Percentiles rank a stretch among this genome's conserved stretches.
phyloP scores from a whole-genome alignment of 2,797 vertebrate genomes.

The Nannoperca obscura region DNA sequence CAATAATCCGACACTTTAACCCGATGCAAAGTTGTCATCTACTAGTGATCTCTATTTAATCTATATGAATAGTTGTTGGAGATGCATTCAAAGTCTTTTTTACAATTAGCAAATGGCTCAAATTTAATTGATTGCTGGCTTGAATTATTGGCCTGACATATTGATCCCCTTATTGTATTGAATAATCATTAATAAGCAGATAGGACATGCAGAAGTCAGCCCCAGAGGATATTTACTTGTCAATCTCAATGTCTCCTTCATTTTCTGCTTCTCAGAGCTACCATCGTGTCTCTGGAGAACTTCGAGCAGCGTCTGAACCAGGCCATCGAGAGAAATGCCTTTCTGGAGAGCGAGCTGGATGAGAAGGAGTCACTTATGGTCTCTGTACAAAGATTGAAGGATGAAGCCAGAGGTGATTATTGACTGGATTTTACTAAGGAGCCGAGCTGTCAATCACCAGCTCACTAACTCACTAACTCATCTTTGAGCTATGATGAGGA shows the following conservation, averaged over 20 bases:
- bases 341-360: conserved; percentile 98
- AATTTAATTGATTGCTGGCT: conserved; percentile 5
- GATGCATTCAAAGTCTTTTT: background rate
- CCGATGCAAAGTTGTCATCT: background rate
- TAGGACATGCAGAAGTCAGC: background rate
- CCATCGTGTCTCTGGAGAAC: conserved; percentile 96
- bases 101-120: conserved; percentile 12
- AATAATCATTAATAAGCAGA: conserved; percentile 10
- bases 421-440: conserved; percentile 9
- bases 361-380: conserved; percentile 97
- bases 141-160: conserved; percentile 30
- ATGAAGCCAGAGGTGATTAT: conserved; percentile 94
- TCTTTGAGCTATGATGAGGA: no score
- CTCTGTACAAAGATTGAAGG: conserved; percentile 96
- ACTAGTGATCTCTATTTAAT: conserved; percentile 4
- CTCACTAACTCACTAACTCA: conserved; percentile 8
- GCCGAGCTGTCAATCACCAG: background rate
- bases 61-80: background rate
- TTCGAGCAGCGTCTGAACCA: conserved; percentile 98
- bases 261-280: conserved; percentile 85
- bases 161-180: conserved; percentile 10
- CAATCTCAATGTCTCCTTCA: background rate
- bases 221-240: background rate
- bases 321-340: conserved; percentile 97
- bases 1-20: background rate